phyloP scores from a whole-genome alignment of 53 echinoderm and acorn worm genomes.

The Luidia sarsii region DNA sequence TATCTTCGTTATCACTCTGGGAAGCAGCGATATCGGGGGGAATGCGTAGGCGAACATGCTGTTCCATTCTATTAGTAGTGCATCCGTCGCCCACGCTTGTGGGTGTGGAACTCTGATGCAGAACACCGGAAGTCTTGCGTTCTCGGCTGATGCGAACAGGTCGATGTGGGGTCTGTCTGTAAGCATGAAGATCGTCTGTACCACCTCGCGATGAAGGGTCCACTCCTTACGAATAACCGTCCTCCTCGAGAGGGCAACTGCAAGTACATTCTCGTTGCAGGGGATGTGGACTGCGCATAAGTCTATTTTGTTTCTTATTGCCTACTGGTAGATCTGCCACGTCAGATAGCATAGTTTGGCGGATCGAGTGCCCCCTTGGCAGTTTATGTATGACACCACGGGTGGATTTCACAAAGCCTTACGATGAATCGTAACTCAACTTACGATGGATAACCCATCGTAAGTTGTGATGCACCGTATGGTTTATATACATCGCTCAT shows the following conservation, averaged over 20 bases:
- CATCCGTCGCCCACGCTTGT: not conserved
- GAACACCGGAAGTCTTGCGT: not conserved
- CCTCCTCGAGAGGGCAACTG: not conserved
- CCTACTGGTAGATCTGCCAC: not conserved
- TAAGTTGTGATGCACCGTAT: too few species aligned
- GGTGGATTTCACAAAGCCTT: too few species aligned
- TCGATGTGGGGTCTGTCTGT: not conserved
- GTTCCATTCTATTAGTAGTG: not conserved
- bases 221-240: not conserved
- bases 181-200: not conserved
- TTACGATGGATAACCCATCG: too few species aligned
- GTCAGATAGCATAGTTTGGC: not conserved
- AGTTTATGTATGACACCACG: not conserved
- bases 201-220: not conserved
- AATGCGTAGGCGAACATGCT: not conserved
- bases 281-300: too few species aligned
- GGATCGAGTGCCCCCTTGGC: too few species aligned
- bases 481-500: too few species aligned
- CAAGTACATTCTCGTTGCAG: too few species aligned
- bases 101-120: slow-evolving; percentile 9
- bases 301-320: not conserved
- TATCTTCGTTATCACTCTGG: not conserved
- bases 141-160: not conserved
- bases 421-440: too few species aligned
- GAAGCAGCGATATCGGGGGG: not conserved